A percentile compares a stretch with the other conserved stretches of the same genome.
These are phyloP conservation scores for Limnephilus auricula DNA, from an alignment of 2,888 invertebrate genomes.

Conservation along the genomic window DNA sequence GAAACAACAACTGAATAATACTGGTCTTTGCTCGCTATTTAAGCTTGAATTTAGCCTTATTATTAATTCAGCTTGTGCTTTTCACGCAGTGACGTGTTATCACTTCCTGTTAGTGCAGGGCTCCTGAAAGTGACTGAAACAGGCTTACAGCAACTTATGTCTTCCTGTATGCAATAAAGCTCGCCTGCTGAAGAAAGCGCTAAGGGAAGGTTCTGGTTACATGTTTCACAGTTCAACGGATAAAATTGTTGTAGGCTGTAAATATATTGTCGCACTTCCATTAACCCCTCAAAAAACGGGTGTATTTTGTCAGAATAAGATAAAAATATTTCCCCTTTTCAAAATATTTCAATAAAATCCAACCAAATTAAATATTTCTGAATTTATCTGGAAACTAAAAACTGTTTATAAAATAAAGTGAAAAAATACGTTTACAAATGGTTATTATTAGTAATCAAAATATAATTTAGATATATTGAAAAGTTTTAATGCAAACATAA, in stretches of 20 bases:
- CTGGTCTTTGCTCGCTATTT: not conserved
- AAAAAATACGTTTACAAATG: too few species aligned
- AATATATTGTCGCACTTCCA: not conserved
- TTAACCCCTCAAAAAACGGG: not conserved
- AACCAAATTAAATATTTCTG: too few species aligned
- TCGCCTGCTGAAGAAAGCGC: slow-evolving; percentile 26
- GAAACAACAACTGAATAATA: not conserved
- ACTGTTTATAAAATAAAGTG: too few species aligned
- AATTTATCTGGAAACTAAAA: too few species aligned
- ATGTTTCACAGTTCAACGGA: not conserved
- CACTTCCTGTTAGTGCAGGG: slow-evolving; percentile 49
- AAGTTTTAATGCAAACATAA: too few species aligned
- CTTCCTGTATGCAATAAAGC: slow-evolving; percentile 53
- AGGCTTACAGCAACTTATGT: slow-evolving; percentile 55
- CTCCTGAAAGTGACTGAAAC: slow-evolving; percentile 55
- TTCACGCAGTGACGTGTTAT: slow-evolving; percentile 24
- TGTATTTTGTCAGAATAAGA: too few species aligned
- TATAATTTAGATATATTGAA: too few species aligned
- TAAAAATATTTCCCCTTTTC: too few species aligned
- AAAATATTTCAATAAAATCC: too few species aligned
- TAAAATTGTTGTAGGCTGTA: not conserved
- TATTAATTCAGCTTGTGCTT: not conserved
- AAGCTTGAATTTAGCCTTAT: not conserved
- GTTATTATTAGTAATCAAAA: too few species aligned
- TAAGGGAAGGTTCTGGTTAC: not conserved